Evolutionary conservation across 1,140 invertebrate genomes (phyloP).

Genomic region (Pinna nobilis): DNA sequence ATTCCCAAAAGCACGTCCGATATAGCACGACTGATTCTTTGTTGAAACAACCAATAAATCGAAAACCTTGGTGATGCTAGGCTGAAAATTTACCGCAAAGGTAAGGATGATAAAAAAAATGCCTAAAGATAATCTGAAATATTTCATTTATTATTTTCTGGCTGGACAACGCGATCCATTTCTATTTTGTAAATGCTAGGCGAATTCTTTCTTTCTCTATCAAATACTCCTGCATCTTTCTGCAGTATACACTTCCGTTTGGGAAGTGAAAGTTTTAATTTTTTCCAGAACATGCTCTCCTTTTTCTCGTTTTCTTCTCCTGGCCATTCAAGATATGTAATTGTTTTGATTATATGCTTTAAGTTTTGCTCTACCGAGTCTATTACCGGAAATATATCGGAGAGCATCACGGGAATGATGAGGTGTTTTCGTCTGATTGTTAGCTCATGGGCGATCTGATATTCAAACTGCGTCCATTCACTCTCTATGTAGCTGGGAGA

Average conservation of each 20-base stretch:
- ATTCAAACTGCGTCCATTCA: conserved; percentile 65
- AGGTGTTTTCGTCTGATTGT: conserved; percentile 58
- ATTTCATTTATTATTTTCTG: too few relatives aligned
- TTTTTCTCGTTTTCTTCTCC: conserved; percentile 38
- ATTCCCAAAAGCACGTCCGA: too few relatives aligned
- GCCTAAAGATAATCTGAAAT: too few relatives aligned
- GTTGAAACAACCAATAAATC: too few relatives aligned
- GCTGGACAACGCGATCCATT: too few relatives aligned
- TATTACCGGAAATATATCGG: conserved; percentile 50
- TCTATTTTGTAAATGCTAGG: too few relatives aligned
- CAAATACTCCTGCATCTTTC: too few relatives aligned
- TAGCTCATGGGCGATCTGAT: conserved; percentile 62
- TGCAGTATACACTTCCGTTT: conserved; percentile 60
- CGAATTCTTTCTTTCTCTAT: too few relatives aligned
- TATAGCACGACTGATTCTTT: too few relatives aligned
- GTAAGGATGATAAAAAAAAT: too few relatives aligned
- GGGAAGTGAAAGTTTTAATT: conserved; percentile 54
- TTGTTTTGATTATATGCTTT: conserved; percentile 55
- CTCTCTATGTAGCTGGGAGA: conserved; percentile 57
- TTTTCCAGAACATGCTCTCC: conserved; percentile 58
- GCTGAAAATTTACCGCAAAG: too few relatives aligned
- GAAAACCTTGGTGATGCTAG: too few relatives aligned
- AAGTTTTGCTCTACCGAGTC: conserved; percentile 54
- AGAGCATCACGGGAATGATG: conserved; percentile 64
- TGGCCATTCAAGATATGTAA: conserved; percentile 62